Conservation (phyloP, 2,888 invertebrate genomes). For the Sericinus montela region DNA sequence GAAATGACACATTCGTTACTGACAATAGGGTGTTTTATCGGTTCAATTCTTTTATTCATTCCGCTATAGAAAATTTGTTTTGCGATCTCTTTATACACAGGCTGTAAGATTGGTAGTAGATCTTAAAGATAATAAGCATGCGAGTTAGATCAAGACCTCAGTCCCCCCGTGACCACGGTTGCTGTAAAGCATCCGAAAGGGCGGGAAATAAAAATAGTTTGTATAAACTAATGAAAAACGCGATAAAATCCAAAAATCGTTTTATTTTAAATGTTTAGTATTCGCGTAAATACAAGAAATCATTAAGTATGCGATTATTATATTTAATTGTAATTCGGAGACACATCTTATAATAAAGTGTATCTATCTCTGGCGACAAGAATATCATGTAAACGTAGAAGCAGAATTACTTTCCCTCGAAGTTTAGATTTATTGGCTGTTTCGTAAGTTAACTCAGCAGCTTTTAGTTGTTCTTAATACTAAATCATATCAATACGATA, state of each 20-base stretch:
- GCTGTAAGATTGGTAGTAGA: too few species aligned
- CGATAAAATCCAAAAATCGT: too few species aligned
- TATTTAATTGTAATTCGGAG: conserved; percentile 42
- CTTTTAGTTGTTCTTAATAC: conserved; percentile 64
- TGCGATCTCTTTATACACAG: too few species aligned
- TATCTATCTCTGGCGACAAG: conserved; percentile 59
- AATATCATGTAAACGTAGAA: conserved; percentile 63
- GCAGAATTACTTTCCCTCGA: conserved; percentile 70
- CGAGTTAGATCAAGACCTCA: too few species aligned
- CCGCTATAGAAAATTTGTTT: conserved; percentile 65
- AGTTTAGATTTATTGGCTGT: conserved; percentile 73
- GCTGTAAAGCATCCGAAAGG: too few species aligned
- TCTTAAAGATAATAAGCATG: too few species aligned
- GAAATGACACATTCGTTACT: conserved; percentile 69
- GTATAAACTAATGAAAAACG: too few species aligned
- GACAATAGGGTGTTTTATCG: conserved; percentile 63
- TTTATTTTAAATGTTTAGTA: too few species aligned
- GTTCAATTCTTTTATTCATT: conserved; percentile 69
- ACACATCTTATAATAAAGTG: conserved; percentile 58
- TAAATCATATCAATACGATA: conserved; percentile 67
- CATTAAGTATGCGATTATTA: too few species aligned
- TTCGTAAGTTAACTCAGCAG: conserved; percentile 60
- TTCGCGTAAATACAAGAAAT: too few species aligned
- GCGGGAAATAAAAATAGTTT: too few species aligned
- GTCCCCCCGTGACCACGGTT: too few species aligned